These are phyloP conservation scores for Pyrgilauda ruficollis DNA, from an alignment of 2,113 vertebrate genomes.

Conservation along the genomic window DNA sequence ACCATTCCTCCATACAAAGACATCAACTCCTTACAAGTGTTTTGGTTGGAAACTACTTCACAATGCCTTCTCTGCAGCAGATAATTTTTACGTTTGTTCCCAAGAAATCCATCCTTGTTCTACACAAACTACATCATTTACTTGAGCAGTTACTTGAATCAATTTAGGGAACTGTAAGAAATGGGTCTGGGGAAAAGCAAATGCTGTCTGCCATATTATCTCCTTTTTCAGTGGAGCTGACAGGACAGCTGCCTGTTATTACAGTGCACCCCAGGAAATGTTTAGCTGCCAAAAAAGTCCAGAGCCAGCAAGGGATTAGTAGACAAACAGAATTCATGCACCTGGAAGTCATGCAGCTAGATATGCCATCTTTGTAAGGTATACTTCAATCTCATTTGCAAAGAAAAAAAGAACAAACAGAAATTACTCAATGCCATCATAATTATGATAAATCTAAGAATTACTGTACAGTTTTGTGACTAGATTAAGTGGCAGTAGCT, in stretches of 20 bases:
- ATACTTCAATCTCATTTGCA: slow-evolving; percentile 67
- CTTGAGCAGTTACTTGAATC: slow-evolving; percentile 2
- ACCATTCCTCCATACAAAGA: neutral
- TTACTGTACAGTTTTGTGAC: slow-evolving; percentile 33
- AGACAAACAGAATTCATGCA: slow-evolving; percentile 73
- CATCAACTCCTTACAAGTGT: neutral
- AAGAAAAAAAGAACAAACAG: slow-evolving; percentile 60
- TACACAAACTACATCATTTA: neutral
- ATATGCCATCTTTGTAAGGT: slow-evolving; percentile 25
- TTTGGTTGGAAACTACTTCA: slow-evolving; percentile 6
- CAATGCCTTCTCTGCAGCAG: neutral
- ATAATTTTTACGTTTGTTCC: neutral
- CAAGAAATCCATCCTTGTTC: slow-evolving; percentile 8
- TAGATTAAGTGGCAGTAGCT: slow-evolving; percentile 37
- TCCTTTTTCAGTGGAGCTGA: slow-evolving; percentile 65
- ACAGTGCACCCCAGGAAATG: slow-evolving; percentile 73
- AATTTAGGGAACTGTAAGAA: slow-evolving; percentile 19
- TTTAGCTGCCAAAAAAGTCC: slow-evolving; percentile 65
- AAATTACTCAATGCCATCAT: slow-evolving; percentile 31
- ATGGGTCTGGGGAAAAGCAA: slow-evolving; percentile 18
- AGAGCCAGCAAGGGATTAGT: slow-evolving; percentile 68
- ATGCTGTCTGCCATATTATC: slow-evolving; percentile 58
- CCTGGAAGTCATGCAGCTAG: slow-evolving; percentile 68
- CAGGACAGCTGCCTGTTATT: slow-evolving; percentile 80
- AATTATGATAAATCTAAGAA: slow-evolving; percentile 62